A percentile compares a stretch with the other conserved stretches of the same genome.
Evolutionary conservation across 2,113 vertebrate genomes (phyloP).

Genomic region (Xenopus laevis): DNA sequence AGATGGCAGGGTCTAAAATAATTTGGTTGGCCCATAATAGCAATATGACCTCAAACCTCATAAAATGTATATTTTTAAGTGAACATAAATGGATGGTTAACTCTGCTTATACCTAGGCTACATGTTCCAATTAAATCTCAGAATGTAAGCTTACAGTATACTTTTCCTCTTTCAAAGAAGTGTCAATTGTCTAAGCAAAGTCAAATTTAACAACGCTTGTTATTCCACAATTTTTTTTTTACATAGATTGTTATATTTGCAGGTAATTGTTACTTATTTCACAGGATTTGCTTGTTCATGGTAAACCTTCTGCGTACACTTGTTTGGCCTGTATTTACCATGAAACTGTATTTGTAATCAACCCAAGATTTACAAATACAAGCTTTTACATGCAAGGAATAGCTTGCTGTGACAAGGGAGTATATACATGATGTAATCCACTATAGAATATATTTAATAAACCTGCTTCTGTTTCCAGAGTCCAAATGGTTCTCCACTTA

Average conservation of each 20-base stretch:
- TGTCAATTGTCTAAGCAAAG: slow-evolving; percentile 19
- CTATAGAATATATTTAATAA: slow-evolving; percentile 63
- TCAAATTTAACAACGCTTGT: slow-evolving; percentile 56
- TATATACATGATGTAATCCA: slow-evolving; percentile 62
- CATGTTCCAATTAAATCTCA: no score
- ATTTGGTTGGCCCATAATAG: no score
- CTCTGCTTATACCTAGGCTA: no score
- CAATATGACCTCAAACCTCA: no score
- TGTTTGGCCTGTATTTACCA: slow-evolving; percentile 66
- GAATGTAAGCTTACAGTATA: no score
- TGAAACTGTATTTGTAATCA: slow-evolving; percentile 60
- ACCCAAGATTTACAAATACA: slow-evolving; percentile 60
- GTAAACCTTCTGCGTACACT: slow-evolving; percentile 7
- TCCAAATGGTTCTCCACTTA: slow-evolving; percentile 73
- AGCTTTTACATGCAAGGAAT: slow-evolving; percentile 69
- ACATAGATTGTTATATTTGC: background rate
- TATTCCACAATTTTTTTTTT: slow-evolving; percentile 11
- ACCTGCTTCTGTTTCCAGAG: slow-evolving; percentile 73
- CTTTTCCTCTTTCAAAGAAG: no score
- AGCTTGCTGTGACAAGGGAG: slow-evolving; percentile 62
- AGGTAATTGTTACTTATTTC: background rate
- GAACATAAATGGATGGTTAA: no score
- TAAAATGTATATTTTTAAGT: no score
- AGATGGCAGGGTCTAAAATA: no score
- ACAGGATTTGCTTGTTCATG: slow-evolving; percentile 57